Base-by-base conservation (phyloP, 2,797 vertebrate species). In the Pseudopleuronectes americanus region DNA sequence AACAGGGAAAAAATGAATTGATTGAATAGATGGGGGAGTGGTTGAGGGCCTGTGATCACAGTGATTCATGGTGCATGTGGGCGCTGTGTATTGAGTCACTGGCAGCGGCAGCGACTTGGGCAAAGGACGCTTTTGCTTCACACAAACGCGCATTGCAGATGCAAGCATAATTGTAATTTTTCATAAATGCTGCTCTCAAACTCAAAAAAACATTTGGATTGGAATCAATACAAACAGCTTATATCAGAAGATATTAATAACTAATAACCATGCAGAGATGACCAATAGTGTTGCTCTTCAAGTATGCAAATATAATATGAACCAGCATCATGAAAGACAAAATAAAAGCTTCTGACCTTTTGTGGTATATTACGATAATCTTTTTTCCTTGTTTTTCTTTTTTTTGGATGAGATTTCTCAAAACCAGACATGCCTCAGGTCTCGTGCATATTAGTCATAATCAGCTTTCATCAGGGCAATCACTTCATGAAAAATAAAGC, bases 41-140 rank as follows among this genome's bases (percentile, higher is more conserved):
- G 72, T 80, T 68, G 64, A 88, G 64, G 80, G 45, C 76, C 64
- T 79, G 52, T 64, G 82, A 87, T 87, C 66, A 60, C 79, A 66
- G 69, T 89, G 89, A 92, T 87, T 90, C 84, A 88, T 81, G 77
- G 67, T 57, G 57, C 57, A 79, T 69, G 89, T 91, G 87, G 85
- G 86, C 43, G 56, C 77, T 60, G 23, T 64, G 63, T 64, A 79
- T 74, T 86, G 84, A 90, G 79, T 89, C 85, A 84, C 64, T 54
- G 58, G 63, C 28, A 12, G 63, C 70, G 47, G 31, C 36, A 56
- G 65, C 14, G 22, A 64, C 23, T 36, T 45, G 26, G 83, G 74
- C 63, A 53, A 77, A 71, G 74, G 54, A 62, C 71, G 49, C 22
- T 28, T 61, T 63, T 53, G 26, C 64, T 68, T 59, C 31, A 21